A percentile compares a stretch with the other conserved stretches of the same genome.
Conservation (phyloP, 2,797 vertebrate species). For the Leuciscus waleckii region DNA sequence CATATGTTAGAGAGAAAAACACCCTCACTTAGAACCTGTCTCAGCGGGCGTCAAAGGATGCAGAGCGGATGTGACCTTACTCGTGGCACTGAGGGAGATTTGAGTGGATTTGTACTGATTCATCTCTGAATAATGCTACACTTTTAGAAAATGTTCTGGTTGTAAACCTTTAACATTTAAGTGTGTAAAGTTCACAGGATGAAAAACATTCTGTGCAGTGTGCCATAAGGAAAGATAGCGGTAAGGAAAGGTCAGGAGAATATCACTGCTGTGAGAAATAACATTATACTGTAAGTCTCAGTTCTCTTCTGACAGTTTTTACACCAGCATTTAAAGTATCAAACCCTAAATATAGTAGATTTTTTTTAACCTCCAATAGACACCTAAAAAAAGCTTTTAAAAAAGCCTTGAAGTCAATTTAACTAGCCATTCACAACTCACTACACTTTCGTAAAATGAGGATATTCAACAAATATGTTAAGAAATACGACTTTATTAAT, state of each 20-base stretch:
- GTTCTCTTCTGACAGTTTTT: neutral
- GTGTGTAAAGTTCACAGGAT: slow-evolving; percentile 76
- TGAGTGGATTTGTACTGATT: slow-evolving; percentile 16
- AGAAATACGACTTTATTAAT: neutral
- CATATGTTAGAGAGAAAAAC: slow-evolving; percentile 78
- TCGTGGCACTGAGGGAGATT: slow-evolving; percentile 64
- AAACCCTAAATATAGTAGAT: neutral
- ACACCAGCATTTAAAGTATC: neutral
- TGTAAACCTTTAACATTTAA: slow-evolving; percentile 77
- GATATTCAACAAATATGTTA: neutral
- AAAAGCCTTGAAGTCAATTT: neutral
- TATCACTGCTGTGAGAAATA: slow-evolving; percentile 42
- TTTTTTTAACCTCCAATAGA: neutral
- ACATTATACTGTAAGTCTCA: neutral
- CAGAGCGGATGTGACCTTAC: slow-evolving; percentile 76
- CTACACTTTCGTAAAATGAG: neutral
- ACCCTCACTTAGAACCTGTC: slow-evolving; percentile 75
- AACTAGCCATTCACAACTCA: neutral
- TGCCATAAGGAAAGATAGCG: slow-evolving; percentile 34
- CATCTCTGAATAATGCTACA: slow-evolving; percentile 16
- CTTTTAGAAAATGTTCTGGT: slow-evolving; percentile 62
- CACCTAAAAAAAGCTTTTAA: neutral
- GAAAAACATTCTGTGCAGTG: slow-evolving; percentile 58
- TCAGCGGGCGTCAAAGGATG: slow-evolving; percentile 66
- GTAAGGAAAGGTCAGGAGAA: slow-evolving; percentile 52